Evolutionary conservation across 2,888 invertebrate genomes (phyloP).

Genomic region (Amiota mariae): DNA sequence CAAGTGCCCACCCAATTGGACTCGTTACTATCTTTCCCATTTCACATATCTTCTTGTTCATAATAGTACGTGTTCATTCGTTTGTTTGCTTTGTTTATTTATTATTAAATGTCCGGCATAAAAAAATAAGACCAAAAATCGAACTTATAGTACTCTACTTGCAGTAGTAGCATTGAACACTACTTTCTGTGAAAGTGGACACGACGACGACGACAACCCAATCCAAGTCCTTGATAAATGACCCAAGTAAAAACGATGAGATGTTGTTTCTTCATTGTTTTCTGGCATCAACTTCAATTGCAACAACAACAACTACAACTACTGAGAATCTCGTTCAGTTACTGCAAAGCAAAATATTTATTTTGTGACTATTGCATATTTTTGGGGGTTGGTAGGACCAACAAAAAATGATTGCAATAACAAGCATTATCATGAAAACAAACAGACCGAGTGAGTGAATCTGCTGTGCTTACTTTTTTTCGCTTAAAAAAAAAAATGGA

Average conservation of each 20-base stretch:
- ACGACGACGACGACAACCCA: too few species aligned
- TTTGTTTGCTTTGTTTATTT: neutral
- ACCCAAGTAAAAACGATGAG: neutral
- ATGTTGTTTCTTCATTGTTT: conserved; percentile 9
- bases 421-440: conserved; percentile 11
- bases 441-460: neutral
- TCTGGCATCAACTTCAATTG: neutral
- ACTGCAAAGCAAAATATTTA: conserved; percentile 22
- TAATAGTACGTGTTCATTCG: neutral
- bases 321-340: neutral
- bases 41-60: neutral
- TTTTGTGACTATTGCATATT: conserved; percentile 4
- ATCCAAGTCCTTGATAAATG: neutral
- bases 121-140: too few species aligned
- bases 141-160: too few species aligned
- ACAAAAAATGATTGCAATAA: conserved; percentile 1
- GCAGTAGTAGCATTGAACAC: too few species aligned
- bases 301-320: neutral
- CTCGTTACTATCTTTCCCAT: neutral
- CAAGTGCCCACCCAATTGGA: neutral
- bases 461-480: neutral
- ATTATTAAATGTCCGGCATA: neutral
- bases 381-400: too few species aligned
- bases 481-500: neutral
- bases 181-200: too few species aligned